phyloP scores from a whole-genome alignment of 2,113 vertebrate species.

The Sceloporus tristichus region DNA sequence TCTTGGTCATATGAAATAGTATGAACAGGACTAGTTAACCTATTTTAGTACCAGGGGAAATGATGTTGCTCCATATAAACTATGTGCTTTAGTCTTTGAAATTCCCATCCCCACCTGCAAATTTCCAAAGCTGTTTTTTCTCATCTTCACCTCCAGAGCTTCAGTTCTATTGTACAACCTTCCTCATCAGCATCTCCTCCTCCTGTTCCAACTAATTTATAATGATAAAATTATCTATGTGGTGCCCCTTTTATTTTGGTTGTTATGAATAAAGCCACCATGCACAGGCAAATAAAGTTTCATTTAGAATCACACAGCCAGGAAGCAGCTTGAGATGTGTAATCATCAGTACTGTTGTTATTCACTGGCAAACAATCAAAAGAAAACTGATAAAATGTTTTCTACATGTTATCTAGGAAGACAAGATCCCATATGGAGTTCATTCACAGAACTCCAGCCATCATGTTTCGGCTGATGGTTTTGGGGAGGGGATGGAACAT shows the following conservation, averaged over 20 bases:
- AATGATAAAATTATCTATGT: not conserved
- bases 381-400: not conserved
- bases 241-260: not conserved
- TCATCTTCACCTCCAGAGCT: not conserved
- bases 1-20: not conserved
- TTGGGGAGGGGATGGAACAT: not conserved
- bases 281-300: not conserved
- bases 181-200: not conserved
- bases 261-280: no score
- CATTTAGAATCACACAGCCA: not conserved
- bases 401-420: not conserved
- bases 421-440: not conserved
- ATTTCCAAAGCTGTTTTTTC: not conserved
- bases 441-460: not conserved
- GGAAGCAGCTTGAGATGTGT: slow-evolving; percentile 8
- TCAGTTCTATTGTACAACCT: not conserved
- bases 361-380: not conserved
- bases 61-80: not conserved
- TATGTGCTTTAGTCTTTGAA: not conserved
- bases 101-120: not conserved
- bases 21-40: not conserved
- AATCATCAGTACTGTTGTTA: not conserved
- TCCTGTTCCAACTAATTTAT: not conserved
- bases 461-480: not conserved
- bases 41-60: slow-evolving; percentile 1